phyloP scores from a whole-genome alignment of 2,797 vertebrate genomes.

The Etheostoma nigrum region DNA sequence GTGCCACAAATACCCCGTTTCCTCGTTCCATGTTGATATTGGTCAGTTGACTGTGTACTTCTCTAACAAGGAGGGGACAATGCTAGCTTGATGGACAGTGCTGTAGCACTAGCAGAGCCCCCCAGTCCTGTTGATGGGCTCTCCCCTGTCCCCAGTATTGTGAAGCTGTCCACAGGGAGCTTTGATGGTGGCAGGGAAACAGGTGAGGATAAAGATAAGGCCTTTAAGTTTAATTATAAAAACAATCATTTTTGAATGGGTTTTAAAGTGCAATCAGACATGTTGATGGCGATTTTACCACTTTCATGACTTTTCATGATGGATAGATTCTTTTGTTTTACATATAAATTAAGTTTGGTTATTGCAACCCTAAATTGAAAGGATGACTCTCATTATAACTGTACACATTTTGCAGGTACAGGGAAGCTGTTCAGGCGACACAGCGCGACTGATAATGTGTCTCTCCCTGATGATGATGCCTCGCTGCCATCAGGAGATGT shows the following conservation, averaged over 20 bases:
- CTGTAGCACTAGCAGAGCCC: constrained; percentile 77
- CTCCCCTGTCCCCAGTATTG: constrained; percentile 88
- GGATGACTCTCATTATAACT: not conserved
- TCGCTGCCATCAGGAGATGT: not conserved
- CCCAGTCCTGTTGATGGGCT: constrained; percentile 75
- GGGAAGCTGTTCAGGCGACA: constrained; percentile 85
- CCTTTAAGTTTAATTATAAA: constrained; percentile 61
- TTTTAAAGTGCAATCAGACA: not conserved
- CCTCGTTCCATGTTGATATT: not conserved
- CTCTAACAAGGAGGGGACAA: constrained; percentile 66
- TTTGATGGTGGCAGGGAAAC: constrained; percentile 83
- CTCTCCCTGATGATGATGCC: constrained; percentile 78
- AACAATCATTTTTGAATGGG: not conserved
- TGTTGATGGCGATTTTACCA: not conserved
- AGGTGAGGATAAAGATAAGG: constrained; percentile 75
- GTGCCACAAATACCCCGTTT: not conserved
- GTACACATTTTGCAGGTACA: constrained; percentile 49
- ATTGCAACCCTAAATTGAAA: no score
- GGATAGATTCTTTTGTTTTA: not conserved
- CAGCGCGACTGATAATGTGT: constrained; percentile 83
- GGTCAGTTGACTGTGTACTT: not conserved
- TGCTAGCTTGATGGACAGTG: constrained; percentile 81
- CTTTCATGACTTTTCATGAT: not conserved
- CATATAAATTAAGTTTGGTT: not conserved
- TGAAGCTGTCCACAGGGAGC: constrained; percentile 90